Base-by-base conservation (phyloP, 2,797 vertebrate species). In the Apodemus agrarius region DNA sequence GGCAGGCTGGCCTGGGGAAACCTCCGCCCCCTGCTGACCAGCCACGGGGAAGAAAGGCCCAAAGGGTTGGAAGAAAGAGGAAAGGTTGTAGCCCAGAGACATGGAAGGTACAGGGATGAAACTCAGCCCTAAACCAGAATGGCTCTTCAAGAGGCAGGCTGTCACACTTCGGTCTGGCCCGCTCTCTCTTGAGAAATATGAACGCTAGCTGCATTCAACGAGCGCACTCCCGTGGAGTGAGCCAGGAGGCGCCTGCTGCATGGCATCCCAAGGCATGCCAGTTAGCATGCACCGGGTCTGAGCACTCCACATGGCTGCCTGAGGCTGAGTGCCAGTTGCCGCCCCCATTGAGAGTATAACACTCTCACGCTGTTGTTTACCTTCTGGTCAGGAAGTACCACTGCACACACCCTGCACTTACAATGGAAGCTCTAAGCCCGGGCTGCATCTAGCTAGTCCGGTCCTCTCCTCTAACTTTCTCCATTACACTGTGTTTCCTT, bases 121-220 rank as follows among this genome's bases (percentile, higher is more conserved):
- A 92, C 78, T 79, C 43, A 95, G 43, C 26, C 46, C 54, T 37
- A 72, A 79, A 80, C 57, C 34, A 93, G 67, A 34, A 21, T 13
- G 24, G 34, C 26, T 93, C 90, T 91, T 65, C 0, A 34, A 57
- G 74, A 95, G 19, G 8, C 21, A 4, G 74, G 69, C 54, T 49
- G 2, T 61, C 43, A 8, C 63, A 72, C 52, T 52, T 85, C 40
- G 22, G 2, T 81, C 69, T 61, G 17, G 85, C 24, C 31, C n/a
- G 46, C 90, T 84, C 12, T 89, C 85, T 89, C 63, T 91, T 72
- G 52, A 89, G 88, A 93, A 85, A 80, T 74, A 46, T 54, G 95
- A 85, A 26, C 10, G 10, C 43, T 21, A 84, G 5, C 7, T 37
- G 31, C 14, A 43, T 92, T 84, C 24, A 8, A 75, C 1, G n/a